phyloP scores from a whole-genome alignment of 2,888 invertebrate genomes.

The Erebia aethiops region DNA sequence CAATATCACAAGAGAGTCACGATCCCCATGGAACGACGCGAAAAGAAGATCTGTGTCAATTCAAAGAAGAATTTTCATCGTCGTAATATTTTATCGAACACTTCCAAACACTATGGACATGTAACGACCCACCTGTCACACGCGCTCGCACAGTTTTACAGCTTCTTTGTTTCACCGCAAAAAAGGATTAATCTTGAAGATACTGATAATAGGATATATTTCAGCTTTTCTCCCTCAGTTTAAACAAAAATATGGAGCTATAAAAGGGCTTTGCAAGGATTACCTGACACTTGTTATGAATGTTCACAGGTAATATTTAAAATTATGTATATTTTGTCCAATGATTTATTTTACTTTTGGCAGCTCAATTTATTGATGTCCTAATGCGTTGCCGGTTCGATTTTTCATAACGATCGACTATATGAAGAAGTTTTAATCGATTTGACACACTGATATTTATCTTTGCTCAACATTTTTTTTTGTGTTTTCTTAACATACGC shows the following conservation, averaged over 20 bases:
- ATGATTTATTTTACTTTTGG: too few relatives aligned
- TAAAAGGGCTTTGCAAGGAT: slow-evolving; percentile 20
- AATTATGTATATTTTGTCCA: too few relatives aligned
- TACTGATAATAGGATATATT: slow-evolving; percentile 29
- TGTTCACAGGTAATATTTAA: neutral
- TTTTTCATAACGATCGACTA: too few relatives aligned
- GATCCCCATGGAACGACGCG: neutral
- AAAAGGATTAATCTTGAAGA: slow-evolving; percentile 38
- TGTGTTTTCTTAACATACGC: too few relatives aligned
- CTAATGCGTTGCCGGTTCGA: too few relatives aligned
- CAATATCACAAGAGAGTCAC: neutral
- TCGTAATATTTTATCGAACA: slow-evolving; percentile 10
- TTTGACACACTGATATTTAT: too few relatives aligned
- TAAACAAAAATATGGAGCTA: slow-evolving; percentile 23
- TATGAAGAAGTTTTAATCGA: too few relatives aligned
- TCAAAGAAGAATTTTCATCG: neutral
- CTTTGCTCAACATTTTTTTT: too few relatives aligned
- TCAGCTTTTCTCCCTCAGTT: slow-evolving; percentile 24
- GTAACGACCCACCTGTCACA: slow-evolving; percentile 31
- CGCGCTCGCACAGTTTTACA: slow-evolving; percentile 32
- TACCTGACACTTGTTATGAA: neutral
- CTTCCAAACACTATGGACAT: neutral
- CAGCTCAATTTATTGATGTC: too few relatives aligned
- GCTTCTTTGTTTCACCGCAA: slow-evolving; percentile 38
- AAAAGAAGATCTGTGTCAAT: slow-evolving; percentile 1